Base-by-base conservation (phyloP, 35 echinoderm and acorn worm genomes). In the Ptychodera flava region DNA sequence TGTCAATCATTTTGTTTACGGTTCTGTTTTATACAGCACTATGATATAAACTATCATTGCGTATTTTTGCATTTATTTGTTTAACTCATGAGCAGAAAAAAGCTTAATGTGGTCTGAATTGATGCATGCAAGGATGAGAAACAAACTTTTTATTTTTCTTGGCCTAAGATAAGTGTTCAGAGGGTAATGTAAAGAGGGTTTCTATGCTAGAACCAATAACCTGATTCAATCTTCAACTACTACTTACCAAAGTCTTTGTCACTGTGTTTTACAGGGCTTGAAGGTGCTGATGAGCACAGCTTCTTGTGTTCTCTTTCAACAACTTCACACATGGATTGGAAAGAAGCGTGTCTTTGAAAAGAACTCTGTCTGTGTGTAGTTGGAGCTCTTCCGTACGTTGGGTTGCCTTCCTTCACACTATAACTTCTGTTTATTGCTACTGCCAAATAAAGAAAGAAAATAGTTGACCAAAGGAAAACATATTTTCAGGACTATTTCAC, bases 221-320 rank as follows among this genome's bases (percentile, higher is more conserved):
- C n/a, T n/a, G n/a, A n/a, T n/a, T n/a, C n/a, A n/a, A n/a, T n/a
- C n/a, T n/a, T n/a, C n/a, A n/a, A n/a, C n/a, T n/a, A n/a, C n/a
- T n/a, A n/a, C 33, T 14, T 83, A 83, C 82, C 35, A 22, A 83
- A 28, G 30, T 83, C 35, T 12, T 37, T 79, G 28, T 84, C 82
- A n/a, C n/a, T n/a, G n/a, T n/a, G n/a, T n/a, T n/a, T 94, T 33
- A 87, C 86, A 0, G 96, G 96, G 31, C 90, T 99, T 52, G 32
- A 94, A 27, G 96, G 96, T 15, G 93, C 90, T 29, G 96, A 99
- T 16, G 89, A 93, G 78, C 81, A 93, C 28, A 64, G 22, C 45
- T 35, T 81, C 34, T 88, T 86, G 16, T 37, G 35, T 82, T 99
- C 96, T 31, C 53, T 87, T 78, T 85, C 82, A 28, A 79, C 83